Percentiles rank a stretch among this genome's conserved stretches.
These are phyloP conservation scores for Mycteria americana DNA, from an alignment of 2,797 vertebrate species.

Conservation along the genomic window DNA sequence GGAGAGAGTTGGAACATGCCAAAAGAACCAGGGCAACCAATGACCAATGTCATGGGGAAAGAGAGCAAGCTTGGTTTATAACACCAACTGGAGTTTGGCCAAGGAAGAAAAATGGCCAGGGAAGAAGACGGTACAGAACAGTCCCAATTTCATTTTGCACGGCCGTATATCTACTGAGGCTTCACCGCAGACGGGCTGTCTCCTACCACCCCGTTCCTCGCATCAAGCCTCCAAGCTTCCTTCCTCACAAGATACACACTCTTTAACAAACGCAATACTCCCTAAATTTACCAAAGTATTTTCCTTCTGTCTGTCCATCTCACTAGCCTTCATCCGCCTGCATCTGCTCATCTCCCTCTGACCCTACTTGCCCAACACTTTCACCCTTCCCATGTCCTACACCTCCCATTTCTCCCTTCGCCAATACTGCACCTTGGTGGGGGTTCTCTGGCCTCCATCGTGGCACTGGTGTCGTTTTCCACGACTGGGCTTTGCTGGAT, in stretches of 20 bases:
- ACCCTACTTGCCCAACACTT: background rate
- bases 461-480: background rate
- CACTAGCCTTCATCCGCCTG: background rate
- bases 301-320: too few relatives aligned
- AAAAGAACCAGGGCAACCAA: conserved; percentile 1
- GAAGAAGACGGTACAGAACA: background rate
- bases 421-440: conserved; percentile 46
- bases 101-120: background rate
- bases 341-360: background rate
- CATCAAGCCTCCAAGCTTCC: background rate
- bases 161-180: background rate
- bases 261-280: fast-evolving
- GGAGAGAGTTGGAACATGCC: background rate
- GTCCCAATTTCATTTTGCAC: fast-evolving
- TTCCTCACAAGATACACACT: background rate
- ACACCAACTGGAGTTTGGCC: background rate
- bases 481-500: background rate
- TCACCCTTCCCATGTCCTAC: background rate
- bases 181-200: background rate
- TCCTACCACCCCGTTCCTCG: background rate
- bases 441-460: conserved; percentile 51
- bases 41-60: background rate
- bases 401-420: background rate
- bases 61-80: background rate
- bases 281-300: fast-evolving